phyloP scores from a whole-genome alignment of 2,888 invertebrate species.

The Hoplodrina ambigua region DNA sequence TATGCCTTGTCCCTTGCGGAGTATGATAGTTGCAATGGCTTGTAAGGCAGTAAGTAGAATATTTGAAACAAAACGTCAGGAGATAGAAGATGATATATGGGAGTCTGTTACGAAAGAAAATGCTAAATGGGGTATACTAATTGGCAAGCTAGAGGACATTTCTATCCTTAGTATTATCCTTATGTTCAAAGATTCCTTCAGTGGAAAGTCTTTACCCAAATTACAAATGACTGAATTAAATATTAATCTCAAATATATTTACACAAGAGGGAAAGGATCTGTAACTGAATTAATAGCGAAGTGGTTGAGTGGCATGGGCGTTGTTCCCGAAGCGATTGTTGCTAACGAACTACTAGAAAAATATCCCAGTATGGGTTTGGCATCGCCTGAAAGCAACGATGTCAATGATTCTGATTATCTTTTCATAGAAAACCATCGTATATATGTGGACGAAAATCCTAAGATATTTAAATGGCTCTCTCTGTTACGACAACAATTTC shows the following conservation, averaged over 20 bases:
- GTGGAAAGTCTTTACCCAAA: constrained; percentile 86
- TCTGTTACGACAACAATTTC: constrained; percentile 94
- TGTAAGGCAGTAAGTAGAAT: constrained; percentile 93
- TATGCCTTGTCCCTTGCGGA: constrained; percentile 93
- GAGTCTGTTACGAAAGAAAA: constrained; percentile 96
- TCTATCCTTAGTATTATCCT: constrained; percentile 94
- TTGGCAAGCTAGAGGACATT: constrained; percentile 97
- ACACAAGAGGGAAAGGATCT: constrained; percentile 93
- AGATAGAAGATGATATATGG: constrained; percentile 92
- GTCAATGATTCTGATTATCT: constrained; percentile 76
- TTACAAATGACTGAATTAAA: constrained; percentile 89
- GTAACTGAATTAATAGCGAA: constrained; percentile 96
- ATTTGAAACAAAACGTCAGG: constrained; percentile 82
- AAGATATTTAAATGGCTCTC: constrained; percentile 91
- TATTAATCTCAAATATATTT: constrained; percentile 92
- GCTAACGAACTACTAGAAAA: constrained; percentile 87
- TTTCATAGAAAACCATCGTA: constrained; percentile 80
- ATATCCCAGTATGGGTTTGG: constrained; percentile 61
- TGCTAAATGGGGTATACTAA: constrained; percentile 96
- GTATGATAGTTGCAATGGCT: constrained; percentile 95
- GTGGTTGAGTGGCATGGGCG: constrained; percentile 94
- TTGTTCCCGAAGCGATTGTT: constrained; percentile 92
- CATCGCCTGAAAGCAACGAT: constrained; percentile 64
- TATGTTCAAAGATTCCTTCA: constrained; percentile 85
- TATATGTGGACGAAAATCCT: constrained; percentile 81